phyloP scores from a whole-genome alignment of 2,888 invertebrate genomes.

The Nymphalis urticae region DNA sequence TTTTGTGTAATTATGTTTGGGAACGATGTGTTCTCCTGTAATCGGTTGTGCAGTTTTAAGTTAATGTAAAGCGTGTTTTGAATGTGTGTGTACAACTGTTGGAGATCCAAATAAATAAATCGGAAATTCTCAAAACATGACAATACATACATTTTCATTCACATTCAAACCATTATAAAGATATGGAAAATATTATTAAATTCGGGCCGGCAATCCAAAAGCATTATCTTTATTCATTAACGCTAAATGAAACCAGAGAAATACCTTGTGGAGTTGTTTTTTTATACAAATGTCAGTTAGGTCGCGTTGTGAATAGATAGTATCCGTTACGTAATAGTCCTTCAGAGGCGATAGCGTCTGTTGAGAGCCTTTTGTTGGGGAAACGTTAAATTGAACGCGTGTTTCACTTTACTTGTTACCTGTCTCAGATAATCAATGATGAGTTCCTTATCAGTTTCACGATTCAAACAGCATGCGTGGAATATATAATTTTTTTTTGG shows the following conservation, averaged over 20 bases:
- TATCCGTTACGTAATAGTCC: conserved; percentile 28
- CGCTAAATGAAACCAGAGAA: background rate
- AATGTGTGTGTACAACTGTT: too few species aligned
- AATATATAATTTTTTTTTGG: conserved; percentile 3
- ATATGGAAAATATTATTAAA: too few species aligned
- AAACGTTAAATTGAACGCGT: conserved; percentile 31
- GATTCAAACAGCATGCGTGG: conserved; percentile 14
- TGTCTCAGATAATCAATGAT: conserved; percentile 25
- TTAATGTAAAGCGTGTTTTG: too few species aligned
- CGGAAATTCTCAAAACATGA: too few species aligned
- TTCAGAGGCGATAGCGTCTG: conserved; percentile 23
- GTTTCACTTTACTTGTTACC: conserved; percentile 24
- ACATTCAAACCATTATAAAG: too few species aligned
- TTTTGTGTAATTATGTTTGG: too few species aligned
- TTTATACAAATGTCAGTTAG: conserved; percentile 16
- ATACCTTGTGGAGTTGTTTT: background rate
- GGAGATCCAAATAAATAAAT: too few species aligned
- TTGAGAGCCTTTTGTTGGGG: conserved; percentile 23
- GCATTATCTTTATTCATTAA: background rate
- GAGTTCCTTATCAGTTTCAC: conserved; percentile 25
- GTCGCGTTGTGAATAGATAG: conserved; percentile 19
- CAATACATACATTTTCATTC: too few species aligned
- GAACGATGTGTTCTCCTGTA: too few species aligned
- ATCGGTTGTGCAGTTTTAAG: too few species aligned
- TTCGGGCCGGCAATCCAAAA: too few species aligned